Evolutionary conservation across 2,888 invertebrate species (phyloP), one percentile per base, ranked within the genome.

Genomic region (Chymomyza procnemis): DNA sequence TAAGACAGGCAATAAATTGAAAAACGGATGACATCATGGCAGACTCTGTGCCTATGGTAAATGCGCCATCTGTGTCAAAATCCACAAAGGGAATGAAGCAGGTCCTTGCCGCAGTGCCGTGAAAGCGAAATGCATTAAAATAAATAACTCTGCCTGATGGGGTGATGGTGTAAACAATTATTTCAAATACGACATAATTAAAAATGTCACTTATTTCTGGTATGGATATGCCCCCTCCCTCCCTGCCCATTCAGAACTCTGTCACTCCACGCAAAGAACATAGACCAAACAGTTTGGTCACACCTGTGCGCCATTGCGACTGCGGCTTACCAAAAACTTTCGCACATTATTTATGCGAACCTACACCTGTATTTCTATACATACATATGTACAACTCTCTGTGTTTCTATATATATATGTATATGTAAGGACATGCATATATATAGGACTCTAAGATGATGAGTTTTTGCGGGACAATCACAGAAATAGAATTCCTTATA

Each of bases 1-100:
- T 79, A 67, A 78, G 79, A 79, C 79, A 70, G 79, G 77, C 75
- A 77, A 79, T 79, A 79, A 79, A 79, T 79, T 79, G 75, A 73
- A 73, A 71, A 52, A 59, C 57, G 14, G 46, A 34, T 54, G 62
- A 41, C 60, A 58, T 4, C 9, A n/a, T 14, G 14, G 19, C 9
- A 60, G 21, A 48, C 12, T 19, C 21, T 60, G 48, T 22, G 60
- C 16, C 57, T 18, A 19, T 50, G 50, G 16, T 14, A 47, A 14
- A n/a, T 14, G 47, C 16, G 18, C 18, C 50, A 30, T 16, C 60
- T 60, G 50, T 2, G 50, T 2, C 34, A 41, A 41, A 41, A 3
- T 12, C 34, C 9, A 41, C 34, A 41, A 41, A 41, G 34, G 34
- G 6, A 41, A 41, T 41, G 12, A 12, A 6, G 50, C 4, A n/a